Evolutionary conservation across 2,797 vertebrate species (phyloP).

Genomic region (Sebastes vulpes): DNA sequence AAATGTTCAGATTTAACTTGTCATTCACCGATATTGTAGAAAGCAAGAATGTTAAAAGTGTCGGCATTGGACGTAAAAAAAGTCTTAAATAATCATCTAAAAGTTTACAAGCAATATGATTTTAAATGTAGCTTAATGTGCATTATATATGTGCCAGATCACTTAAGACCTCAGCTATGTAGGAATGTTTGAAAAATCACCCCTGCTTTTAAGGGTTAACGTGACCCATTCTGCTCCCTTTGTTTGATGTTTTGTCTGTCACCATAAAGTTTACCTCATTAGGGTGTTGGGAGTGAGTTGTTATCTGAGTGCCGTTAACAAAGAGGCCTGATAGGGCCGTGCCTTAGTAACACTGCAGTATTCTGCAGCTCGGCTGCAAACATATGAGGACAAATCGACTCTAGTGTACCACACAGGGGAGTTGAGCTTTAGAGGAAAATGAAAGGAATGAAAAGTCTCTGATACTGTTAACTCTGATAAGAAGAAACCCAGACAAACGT

Average conservation of each 20-base stretch:
- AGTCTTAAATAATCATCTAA: not conserved
- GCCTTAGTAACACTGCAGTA: slow-evolving; percentile 1
- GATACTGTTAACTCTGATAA: slow-evolving; percentile 6
- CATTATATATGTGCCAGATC: not conserved
- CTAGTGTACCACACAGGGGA: not conserved
- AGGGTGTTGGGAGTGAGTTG: not conserved
- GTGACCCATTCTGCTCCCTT: slow-evolving; percentile 4
- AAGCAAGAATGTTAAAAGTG: not conserved
- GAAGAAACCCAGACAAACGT: not conserved
- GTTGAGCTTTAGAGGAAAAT: not conserved
- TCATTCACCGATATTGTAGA: not conserved
- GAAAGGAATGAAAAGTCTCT: slow-evolving; percentile 2
- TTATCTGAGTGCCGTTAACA: slow-evolving; percentile 28
- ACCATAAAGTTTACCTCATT: slow-evolving; percentile 34
- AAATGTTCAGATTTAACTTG: not conserved
- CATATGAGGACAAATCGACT: slow-evolving; percentile 15
- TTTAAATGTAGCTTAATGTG: not conserved
- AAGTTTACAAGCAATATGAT: not conserved
- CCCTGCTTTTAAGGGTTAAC: not conserved
- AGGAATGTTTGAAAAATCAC: not conserved
- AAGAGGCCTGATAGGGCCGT: slow-evolving; percentile 6
- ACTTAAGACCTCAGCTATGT: not conserved
- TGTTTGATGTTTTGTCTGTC: slow-evolving; percentile 57
- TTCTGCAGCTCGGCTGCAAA: slow-evolving; percentile 23
- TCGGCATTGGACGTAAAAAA: not conserved